A percentile compares a stretch with the other conserved stretches of the same genome.
These are phyloP conservation scores for Platysteira castanea DNA, from an alignment of 2,113 vertebrate species.

Conservation along the genomic window DNA sequence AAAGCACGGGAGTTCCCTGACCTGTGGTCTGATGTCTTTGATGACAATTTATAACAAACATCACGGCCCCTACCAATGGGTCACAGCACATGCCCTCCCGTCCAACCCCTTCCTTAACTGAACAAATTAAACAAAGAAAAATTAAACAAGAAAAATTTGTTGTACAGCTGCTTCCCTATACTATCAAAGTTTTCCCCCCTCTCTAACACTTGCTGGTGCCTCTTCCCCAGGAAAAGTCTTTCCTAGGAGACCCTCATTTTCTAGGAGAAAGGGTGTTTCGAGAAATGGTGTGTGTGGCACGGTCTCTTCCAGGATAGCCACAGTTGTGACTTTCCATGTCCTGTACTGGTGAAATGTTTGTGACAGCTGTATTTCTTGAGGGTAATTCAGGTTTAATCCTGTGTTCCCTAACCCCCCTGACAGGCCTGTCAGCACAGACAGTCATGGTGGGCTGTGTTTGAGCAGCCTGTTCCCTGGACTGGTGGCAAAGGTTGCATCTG, in stretches of 20 bases:
- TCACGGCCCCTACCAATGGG: not conserved
- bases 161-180: not conserved
- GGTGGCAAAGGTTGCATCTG: not conserved
- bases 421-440: not conserved
- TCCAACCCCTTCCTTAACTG: fast-evolving
- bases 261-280: not conserved
- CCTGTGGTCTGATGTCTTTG: not conserved
- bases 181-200: not conserved
- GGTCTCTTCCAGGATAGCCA: not conserved
- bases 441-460: not conserved
- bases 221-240: not conserved
- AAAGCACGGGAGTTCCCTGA: not conserved
- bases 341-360: not conserved
- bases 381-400: not conserved
- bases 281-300: not conserved
- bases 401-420: not conserved
- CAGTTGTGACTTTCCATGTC: not conserved
- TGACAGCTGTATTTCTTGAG: not conserved
- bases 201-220: not conserved
- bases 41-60: not conserved
- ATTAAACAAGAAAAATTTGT: not conserved
- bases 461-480: not conserved
- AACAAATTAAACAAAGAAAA: not conserved
- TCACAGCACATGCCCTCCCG: not conserved
- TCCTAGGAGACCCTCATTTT: not conserved